These are phyloP conservation scores for Neosilurus mollespiculum DNA, from an alignment of 2,797 vertebrate genomes.

Conservation along the genomic window DNA sequence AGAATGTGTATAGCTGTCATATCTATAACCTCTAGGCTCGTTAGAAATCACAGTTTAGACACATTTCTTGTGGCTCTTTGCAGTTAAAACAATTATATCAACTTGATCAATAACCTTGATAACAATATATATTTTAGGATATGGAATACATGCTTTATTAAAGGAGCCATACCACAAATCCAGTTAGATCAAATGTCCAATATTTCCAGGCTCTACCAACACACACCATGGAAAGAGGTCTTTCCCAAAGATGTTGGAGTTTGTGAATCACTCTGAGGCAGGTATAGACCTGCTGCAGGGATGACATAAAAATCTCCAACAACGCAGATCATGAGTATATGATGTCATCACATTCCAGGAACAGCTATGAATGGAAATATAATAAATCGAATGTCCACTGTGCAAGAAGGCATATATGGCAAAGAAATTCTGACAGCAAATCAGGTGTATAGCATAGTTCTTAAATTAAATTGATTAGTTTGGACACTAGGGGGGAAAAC, in stretches of 20 bases:
- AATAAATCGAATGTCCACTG: conserved; percentile 15
- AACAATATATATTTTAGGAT: not conserved
- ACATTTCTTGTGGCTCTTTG: not conserved
- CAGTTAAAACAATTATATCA: not conserved
- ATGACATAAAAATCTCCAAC: conserved; percentile 9
- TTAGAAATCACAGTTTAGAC: not conserved
- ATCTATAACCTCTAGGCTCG: not conserved
- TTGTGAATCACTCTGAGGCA: not conserved
- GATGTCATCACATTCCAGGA: conserved; percentile 41
- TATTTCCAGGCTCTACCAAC: not conserved
- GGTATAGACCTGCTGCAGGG: not conserved
- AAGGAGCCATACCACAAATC: not conserved
- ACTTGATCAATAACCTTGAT: not conserved
- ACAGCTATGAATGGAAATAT: conserved; percentile 37
- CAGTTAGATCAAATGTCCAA: conserved; percentile 1
- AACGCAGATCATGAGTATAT: conserved; percentile 1
- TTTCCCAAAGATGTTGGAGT: not conserved
- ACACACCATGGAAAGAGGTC: not conserved
- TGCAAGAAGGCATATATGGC: not conserved
- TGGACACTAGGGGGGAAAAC: not conserved
- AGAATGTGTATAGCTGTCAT: conserved; percentile 21
- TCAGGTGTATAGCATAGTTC: conserved; percentile 10
- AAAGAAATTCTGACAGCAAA: conserved; percentile 18
- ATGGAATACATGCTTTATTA: not conserved
- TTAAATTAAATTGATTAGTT: not conserved